A percentile compares a stretch with the other conserved stretches of the same genome.
Conservation (phyloP, 2,797 vertebrate species). For the Prionace glauca region DNA sequence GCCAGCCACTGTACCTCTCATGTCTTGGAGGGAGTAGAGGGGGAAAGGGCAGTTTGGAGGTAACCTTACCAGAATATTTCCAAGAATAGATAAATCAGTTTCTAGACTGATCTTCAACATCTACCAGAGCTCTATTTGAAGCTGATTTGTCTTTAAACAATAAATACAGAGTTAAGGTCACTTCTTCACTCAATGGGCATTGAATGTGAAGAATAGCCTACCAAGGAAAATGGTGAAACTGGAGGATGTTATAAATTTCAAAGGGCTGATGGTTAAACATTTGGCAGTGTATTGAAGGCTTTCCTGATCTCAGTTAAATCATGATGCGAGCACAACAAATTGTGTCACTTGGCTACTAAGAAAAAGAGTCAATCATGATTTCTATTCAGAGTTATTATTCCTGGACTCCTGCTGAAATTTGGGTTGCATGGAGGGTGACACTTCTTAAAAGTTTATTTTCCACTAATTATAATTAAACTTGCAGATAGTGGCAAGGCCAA, state of each 20-base stretch:
- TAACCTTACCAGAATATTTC: too few relatives aligned
- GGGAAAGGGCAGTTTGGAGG: too few relatives aligned
- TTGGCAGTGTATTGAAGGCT: neutral
- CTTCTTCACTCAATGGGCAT: too few relatives aligned
- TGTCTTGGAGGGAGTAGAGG: too few relatives aligned
- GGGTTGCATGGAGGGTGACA: too few relatives aligned
- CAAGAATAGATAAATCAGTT: too few relatives aligned
- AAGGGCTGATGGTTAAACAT: neutral
- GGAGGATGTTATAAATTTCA: neutral
- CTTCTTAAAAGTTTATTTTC: neutral
- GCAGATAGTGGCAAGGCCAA: neutral
- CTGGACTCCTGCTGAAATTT: neutral
- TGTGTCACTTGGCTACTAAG: neutral
- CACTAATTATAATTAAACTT: neutral
- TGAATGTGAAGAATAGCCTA: too few relatives aligned
- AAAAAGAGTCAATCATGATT: neutral
- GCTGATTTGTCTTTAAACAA: too few relatives aligned
- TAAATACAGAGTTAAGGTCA: too few relatives aligned
- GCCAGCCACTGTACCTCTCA: too few relatives aligned
- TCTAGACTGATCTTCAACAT: too few relatives aligned
- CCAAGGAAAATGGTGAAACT: neutral
- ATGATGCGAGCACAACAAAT: neutral
- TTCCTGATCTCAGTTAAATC: neutral
- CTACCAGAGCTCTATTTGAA: too few relatives aligned
- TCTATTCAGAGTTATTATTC: neutral